Percentiles rank a stretch among this genome's conserved stretches.
Evolutionary conservation across 2,797 vertebrate species (phyloP).

Genomic region (Dendrocincla fuliginosa): DNA sequence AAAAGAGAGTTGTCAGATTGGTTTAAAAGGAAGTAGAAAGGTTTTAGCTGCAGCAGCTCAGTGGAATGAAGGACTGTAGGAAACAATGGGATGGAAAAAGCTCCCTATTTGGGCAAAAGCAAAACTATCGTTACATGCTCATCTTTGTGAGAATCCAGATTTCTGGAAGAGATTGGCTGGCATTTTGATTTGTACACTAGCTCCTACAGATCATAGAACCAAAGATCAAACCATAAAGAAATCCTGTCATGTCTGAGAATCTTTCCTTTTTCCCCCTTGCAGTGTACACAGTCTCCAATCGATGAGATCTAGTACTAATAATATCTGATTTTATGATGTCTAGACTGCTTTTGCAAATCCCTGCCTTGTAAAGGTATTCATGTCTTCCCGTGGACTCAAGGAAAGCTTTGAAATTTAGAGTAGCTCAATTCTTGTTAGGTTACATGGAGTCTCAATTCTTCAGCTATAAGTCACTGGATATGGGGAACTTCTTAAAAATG

Average conservation of each 20-base stretch:
- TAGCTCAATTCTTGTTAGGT: neutral
- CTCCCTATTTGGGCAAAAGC: neutral
- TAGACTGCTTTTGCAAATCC: neutral
- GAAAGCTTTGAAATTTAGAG: neutral
- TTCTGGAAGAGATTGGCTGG: neutral
- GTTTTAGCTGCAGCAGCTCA: neutral
- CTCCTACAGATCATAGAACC: slow-evolving; percentile 19
- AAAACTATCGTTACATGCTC: neutral
- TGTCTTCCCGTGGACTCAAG: neutral
- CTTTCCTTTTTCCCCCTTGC: neutral
- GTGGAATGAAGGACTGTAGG: neutral
- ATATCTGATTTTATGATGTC: neutral
- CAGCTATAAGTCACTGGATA: neutral
- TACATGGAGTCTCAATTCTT: neutral
- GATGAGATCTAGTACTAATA: neutral
- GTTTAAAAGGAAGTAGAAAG: neutral
- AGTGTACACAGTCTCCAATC: neutral
- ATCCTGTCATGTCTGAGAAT: neutral
- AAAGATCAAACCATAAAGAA: slow-evolving; percentile 14
- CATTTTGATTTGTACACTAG: slow-evolving; percentile 32
- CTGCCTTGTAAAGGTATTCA: neutral
- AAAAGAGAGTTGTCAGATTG: neutral
- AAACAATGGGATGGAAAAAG: neutral
- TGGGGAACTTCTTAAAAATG: neutral
- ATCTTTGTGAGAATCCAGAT: neutral